phyloP scores from a whole-genome alignment of 2,888 invertebrate species.

The Branchipolynoe longqiensis region DNA sequence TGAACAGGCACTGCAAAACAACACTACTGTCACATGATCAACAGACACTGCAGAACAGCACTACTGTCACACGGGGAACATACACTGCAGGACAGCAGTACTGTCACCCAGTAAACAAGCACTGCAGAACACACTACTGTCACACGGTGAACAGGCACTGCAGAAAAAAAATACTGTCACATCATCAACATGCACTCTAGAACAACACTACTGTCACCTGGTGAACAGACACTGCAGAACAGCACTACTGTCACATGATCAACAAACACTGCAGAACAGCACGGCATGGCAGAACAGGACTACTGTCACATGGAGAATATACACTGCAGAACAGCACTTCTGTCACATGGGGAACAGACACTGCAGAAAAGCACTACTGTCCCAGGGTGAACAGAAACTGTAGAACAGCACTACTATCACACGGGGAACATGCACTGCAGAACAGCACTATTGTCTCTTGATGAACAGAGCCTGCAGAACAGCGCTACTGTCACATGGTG shows the following conservation, averaged over 20 bases:
- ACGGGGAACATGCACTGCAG: not conserved
- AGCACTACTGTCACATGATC: not conserved
- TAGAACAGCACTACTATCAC: not conserved
- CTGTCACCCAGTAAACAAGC: not conserved
- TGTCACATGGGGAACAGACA: too few species aligned
- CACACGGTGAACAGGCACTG: not conserved
- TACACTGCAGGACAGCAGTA: not conserved
- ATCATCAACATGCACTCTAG: not conserved
- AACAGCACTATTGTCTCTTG: not conserved
- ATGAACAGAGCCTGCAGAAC: not conserved
- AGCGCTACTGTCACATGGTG: not conserved
- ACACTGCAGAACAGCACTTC: too few species aligned
- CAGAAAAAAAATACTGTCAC: not conserved
- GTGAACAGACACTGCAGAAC: not conserved
- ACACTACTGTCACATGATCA: not conserved
- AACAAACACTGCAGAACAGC: not conserved
- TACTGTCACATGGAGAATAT: too few species aligned
- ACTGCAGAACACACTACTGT: not conserved
- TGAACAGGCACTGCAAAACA: not conserved
- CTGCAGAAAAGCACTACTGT: too few species aligned
- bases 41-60: not conserved
- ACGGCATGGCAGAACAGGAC: too few species aligned
- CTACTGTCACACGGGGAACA: not conserved
- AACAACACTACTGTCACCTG: not conserved
- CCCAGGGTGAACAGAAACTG: too few species aligned